Evolutionary conservation across 2,113 vertebrate genomes (phyloP), one percentile per base, ranked within the genome.

Genomic region (Rhinoderma darwinii): DNA sequence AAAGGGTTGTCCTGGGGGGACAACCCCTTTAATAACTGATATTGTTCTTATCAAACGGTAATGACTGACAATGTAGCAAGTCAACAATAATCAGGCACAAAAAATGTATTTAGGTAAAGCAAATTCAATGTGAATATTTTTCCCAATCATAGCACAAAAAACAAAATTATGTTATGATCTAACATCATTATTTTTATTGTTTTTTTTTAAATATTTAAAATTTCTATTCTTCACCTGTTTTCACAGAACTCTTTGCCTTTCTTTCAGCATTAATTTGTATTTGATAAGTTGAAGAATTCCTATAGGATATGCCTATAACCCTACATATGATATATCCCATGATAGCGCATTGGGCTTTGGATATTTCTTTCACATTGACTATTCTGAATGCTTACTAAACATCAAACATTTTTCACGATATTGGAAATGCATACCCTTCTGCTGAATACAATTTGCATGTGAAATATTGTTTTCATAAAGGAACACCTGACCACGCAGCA

Each of bases 381-480:
- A 50, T 56, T 79, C 30, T 39, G 30, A 30, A 79, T 39, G 30
- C 50, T 56, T 37, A 20, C 20, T 50, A 79, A 74, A 56, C 51
- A 79, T 79, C 35, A 37, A 79, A 22, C 50, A 79, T 81, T 27
- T 59, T 63, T 63, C 54, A 44, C 39, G 0, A 35, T 51, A 41
- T 47, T 61, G 76, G 47, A 79, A 79, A 39, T 27, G 47, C 78
- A 27, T 81, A 7, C 39, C 56, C 37, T n/a, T 70, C 41, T 20
- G 30, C 54, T 63, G 78, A 20, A 20, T 47, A 70, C 17, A 18
- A 87, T 87, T 87, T 87, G 54, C 86, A 87, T 87, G 70, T 87
- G 86, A 87, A 87, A 82, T 75, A 87, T 87, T 75, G 39, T 87
- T 87, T 87, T 87, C 86, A 87, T 87, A 87, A 87, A 37, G 51